These are phyloP conservation scores for Gopherus evgoodei DNA, from an alignment of 2,113 vertebrate species.

Conservation along the genomic window DNA sequence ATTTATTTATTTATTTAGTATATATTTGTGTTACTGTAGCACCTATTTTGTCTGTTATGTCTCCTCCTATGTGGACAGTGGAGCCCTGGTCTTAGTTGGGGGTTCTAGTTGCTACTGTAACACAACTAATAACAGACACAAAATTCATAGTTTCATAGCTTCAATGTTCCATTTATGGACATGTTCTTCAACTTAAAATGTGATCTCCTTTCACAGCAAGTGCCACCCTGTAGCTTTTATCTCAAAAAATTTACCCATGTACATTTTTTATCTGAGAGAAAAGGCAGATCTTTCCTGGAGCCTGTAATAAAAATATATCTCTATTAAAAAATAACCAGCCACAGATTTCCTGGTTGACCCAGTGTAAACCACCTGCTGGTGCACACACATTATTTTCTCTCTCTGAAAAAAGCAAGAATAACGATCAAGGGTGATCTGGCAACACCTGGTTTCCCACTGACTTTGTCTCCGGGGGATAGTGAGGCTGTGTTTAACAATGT, in stretches of 20 bases:
- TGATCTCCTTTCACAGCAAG: accelerated
- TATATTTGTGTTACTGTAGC: not conserved
- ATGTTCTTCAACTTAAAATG: not conserved
- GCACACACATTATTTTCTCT: constrained; percentile 37
- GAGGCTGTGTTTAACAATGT: not conserved
- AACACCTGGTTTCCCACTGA: not conserved
- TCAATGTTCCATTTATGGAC: not conserved
- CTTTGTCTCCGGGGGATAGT: not conserved
- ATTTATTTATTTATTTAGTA: not conserved
- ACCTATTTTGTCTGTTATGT: not conserved
- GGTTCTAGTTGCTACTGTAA: not conserved
- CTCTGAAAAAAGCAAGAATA: not conserved
- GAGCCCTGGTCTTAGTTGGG: not conserved
- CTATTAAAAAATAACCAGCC: constrained; percentile 8
- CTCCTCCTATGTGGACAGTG: not conserved
- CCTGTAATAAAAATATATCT: constrained; percentile 12
- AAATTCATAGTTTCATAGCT: not conserved
- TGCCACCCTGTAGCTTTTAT: not conserved
- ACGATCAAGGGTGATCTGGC: not conserved
- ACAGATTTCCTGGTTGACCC: constrained; percentile 61
- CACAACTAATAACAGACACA: not conserved
- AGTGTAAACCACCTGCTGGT: not conserved
- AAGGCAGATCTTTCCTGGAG: not conserved
- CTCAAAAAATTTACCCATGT: not conserved
- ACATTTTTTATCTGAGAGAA: not conserved